These are phyloP conservation scores for Chromoteleia sp. DNA, from an alignment of 2,888 invertebrate species.

Conservation along the genomic window DNA sequence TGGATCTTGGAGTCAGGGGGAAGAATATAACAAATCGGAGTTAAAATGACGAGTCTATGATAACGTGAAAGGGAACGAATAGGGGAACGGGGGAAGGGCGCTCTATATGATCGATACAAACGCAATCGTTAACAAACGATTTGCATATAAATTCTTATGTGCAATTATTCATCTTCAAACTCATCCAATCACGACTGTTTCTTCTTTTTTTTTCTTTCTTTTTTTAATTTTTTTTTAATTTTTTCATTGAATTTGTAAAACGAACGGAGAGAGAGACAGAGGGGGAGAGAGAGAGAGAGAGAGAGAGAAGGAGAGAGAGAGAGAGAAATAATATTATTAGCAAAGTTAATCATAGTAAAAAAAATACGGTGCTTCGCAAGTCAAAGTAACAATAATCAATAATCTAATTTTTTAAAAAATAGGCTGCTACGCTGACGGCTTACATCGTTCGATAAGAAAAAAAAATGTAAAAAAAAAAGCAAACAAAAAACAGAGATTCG, in stretches of 20 bases:
- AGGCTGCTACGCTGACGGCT: constrained; percentile 18
- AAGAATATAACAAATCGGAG: constrained; percentile 45
- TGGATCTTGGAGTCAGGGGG: constrained; percentile 7
- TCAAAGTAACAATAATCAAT: constrained; percentile 44
- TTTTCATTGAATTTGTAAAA: constrained; percentile 24
- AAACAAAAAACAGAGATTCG: constrained; percentile 19
- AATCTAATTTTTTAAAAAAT: constrained; percentile 33
- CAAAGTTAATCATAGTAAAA: constrained; percentile 22
- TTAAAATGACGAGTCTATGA: constrained; percentile 36
- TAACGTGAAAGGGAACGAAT: constrained; percentile 1
- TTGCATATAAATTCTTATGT: constrained; percentile 45
- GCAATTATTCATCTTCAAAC: constrained; percentile 29
- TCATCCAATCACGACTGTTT: constrained; percentile 27
- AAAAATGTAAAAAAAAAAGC: constrained; percentile 6
- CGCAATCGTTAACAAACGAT: constrained; percentile 41
- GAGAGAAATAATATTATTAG: constrained; percentile 3
- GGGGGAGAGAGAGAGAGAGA: no score
- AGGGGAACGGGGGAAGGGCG: constrained; percentile 13
- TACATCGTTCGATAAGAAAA: constrained; percentile 3
- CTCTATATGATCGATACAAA: constrained; percentile 28
- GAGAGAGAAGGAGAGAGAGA: neutral
- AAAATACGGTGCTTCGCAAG: constrained; percentile 23
- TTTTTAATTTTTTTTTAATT: constrained; percentile 1
- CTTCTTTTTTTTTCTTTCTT: constrained; percentile 11
- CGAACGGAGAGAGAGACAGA: constrained; percentile 35